A percentile compares a stretch with the other conserved stretches of the same genome.
phyloP scores from a whole-genome alignment of 2,797 vertebrate genomes.

The Phaenicophaeus curvirostris region DNA sequence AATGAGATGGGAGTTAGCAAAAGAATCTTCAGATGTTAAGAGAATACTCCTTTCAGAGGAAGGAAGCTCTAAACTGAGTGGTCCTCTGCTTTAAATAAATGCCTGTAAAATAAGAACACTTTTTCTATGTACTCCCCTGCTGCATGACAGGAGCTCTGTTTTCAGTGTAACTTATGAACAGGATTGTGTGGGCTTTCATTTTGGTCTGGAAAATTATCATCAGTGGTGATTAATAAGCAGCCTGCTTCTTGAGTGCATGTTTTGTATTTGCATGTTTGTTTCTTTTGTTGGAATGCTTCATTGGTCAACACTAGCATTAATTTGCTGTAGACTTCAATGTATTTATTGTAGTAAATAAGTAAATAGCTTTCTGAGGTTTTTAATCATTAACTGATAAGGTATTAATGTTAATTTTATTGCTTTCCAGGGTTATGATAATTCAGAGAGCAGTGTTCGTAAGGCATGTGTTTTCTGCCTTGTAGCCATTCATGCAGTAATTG shows the following conservation, averaged over 20 bases:
- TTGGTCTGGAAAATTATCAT: neutral
- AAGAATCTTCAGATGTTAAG: neutral
- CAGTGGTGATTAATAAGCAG: neutral
- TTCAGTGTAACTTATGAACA: neutral
- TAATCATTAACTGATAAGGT: constrained; percentile 53
- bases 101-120: neutral
- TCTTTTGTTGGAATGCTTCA: constrained; percentile 4
- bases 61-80: neutral
- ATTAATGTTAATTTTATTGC: constrained; percentile 54
- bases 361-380: constrained; percentile 26
- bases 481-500: constrained; percentile 92
- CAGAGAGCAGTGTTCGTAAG: constrained; percentile 97
- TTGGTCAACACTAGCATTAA: neutral
- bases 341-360: constrained; percentile 32
- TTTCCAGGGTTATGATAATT: constrained; percentile 94
- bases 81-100: neutral
- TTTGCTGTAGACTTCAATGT: neutral
- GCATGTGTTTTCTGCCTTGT: constrained; percentile 98
- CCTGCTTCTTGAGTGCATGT: neutral
- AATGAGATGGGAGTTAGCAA: neutral
- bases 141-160: neutral
- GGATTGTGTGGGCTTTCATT: neutral
- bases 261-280: neutral
- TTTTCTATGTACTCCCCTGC: fast-evolving
- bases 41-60: neutral